Conservation (phyloP, 2,113 vertebrate genomes). For the Anhinga rufa region DNA sequence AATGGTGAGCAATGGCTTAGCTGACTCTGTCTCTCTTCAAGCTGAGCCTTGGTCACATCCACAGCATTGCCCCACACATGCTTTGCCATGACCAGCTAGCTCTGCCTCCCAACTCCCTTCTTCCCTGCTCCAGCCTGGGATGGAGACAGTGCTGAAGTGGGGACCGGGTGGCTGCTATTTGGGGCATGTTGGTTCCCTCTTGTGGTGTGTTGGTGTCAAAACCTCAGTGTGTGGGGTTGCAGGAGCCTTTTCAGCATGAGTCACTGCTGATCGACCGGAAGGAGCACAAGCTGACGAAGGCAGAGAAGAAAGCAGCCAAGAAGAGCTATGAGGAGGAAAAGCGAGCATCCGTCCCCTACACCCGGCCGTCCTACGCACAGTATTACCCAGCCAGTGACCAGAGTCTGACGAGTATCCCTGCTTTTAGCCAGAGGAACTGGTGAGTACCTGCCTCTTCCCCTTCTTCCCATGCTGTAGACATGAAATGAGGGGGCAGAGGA, state of each 20-base stretch:
- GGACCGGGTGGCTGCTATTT: not conserved
- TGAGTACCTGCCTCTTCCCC: constrained; percentile 61
- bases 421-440: constrained; percentile 97
- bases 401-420: constrained; percentile 88
- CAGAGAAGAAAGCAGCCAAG: constrained; percentile 97
- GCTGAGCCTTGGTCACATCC: not conserved
- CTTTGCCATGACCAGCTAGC: not conserved
- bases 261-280: constrained; percentile 95
- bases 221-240: constrained; percentile 13
- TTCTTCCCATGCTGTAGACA: fast-evolving
- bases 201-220: not conserved
- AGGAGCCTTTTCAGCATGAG: constrained; percentile 97
- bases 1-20: not conserved
- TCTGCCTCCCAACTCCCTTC: not conserved
- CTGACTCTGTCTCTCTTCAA: not conserved
- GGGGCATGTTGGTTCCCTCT: constrained; percentile 20
- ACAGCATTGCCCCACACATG: fast-evolving
- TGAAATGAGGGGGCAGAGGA: not conserved
- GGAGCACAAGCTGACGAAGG: constrained; percentile 95
- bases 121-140: not conserved
- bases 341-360: constrained; percentile 93
- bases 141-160: not conserved
- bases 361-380: constrained; percentile 93
- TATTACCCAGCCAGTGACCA: constrained; percentile 95
- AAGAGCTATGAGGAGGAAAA: constrained; percentile 99